Percentiles rank a stretch among this genome's conserved stretches.
Conservation (phyloP, 1,140 invertebrate species). For the Phthorimaea operculella region DNA sequence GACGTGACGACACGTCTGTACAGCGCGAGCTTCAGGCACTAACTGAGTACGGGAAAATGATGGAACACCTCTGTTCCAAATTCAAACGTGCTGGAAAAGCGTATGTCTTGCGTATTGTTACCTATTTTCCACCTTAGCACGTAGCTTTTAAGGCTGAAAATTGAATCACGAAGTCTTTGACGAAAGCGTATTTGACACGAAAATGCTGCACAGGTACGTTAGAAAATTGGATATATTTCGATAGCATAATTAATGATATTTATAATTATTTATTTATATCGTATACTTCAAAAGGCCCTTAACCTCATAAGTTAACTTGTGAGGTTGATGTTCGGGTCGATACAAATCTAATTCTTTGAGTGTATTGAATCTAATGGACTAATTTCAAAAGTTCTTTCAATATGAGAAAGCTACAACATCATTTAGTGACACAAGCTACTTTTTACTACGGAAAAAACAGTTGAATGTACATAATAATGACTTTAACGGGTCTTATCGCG, state of each 20-base stretch:
- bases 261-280: conserved; percentile 29
- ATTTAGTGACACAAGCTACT: too few species aligned
- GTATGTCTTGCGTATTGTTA: conserved; percentile 16
- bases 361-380: too few species aligned
- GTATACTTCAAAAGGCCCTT: too few species aligned
- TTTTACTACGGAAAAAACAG: too few species aligned
- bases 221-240: conserved; percentile 24
- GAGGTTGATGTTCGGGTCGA: neutral
- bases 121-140: conserved; percentile 1
- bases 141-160: too few species aligned
- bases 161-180: too few species aligned
- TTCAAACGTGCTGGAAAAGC: conserved; percentile 21
- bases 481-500: too few species aligned
- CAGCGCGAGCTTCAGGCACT: conserved; percentile 5
- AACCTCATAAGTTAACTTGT: too few species aligned
- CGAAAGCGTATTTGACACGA: neutral
- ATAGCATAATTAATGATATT: conserved; percentile 31
- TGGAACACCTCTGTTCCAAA: conserved; percentile 24
- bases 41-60: conserved; percentile 25
- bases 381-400: too few species aligned
- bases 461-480: too few species aligned
- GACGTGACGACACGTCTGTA: neutral
- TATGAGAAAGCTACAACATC: too few species aligned
- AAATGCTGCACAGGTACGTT: conserved; percentile 4
- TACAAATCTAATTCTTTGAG: too few species aligned